Conservation (phyloP, 35 echinoderm and acorn worm species). For the Stichopus chloronotus region DNA sequence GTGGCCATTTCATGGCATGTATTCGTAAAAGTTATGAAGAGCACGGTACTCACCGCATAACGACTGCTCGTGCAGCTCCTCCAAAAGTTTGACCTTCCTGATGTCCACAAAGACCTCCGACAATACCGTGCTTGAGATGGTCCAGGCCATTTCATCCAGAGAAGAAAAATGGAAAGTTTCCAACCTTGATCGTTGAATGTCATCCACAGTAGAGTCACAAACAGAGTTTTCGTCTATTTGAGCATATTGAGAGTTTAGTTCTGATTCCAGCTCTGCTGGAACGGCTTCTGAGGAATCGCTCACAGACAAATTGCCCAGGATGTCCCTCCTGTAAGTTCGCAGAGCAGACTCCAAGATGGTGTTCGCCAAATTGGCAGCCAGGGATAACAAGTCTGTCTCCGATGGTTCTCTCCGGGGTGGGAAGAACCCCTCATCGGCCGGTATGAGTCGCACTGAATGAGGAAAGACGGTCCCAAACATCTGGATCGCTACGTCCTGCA, state of each 20-base stretch:
- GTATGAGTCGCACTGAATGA: constrained; percentile 49
- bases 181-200: not conserved
- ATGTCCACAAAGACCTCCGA: constrained; percentile 18
- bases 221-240: constrained; percentile 57
- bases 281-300: not conserved
- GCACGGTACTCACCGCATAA: not conserved
- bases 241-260: constrained; percentile 29
- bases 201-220: constrained; percentile 3
- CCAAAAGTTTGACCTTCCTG: not conserved
- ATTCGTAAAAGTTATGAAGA: too few species aligned
- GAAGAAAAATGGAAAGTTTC: constrained; percentile 27
- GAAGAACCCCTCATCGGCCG: constrained; percentile 42
- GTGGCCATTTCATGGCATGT: too few species aligned
- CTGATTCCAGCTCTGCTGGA: constrained; percentile 6
- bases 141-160: constrained; percentile 53
- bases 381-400: constrained; percentile 74
- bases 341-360: constrained; percentile 84
- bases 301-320: constrained; percentile 14
- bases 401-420: constrained; percentile 42
- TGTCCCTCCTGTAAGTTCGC: constrained; percentile 66
- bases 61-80: not conserved
- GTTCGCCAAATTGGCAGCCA: constrained; percentile 87
- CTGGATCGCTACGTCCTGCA: constrained; percentile 57
- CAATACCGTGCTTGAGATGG: not conserved
- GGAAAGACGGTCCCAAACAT: constrained; percentile 60